Percentiles rank a stretch among this genome's conserved stretches.
Conservation (phyloP, 2,888 invertebrate species). For the Mythimna pallens region DNA sequence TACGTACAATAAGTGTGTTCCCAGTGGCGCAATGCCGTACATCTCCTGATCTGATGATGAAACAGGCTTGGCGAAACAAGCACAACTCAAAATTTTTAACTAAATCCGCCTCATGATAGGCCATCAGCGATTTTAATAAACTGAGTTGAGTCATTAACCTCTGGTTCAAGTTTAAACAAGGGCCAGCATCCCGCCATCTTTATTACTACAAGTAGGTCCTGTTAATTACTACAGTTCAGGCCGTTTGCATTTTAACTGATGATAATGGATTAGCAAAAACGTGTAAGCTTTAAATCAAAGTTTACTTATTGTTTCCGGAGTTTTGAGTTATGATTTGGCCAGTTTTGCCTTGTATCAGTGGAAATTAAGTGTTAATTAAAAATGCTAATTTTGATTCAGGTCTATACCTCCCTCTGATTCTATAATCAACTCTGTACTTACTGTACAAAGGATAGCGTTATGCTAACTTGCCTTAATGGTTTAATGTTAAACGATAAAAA, state of each 20-base stretch:
- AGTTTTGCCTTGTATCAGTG: not conserved
- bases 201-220: conserved; percentile 41
- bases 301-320: conserved; percentile 13
- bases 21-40: too few species aligned
- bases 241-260: conserved; percentile 53
- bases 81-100: not conserved
- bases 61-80: not conserved
- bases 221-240: conserved; percentile 47
- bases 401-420: not conserved
- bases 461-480: too few species aligned
- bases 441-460: too few species aligned
- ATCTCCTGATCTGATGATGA: too few species aligned
- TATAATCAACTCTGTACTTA: not conserved
- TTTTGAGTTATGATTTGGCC: not conserved
- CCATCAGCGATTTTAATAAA: conserved; percentile 55
- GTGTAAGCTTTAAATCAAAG: conserved; percentile 22
- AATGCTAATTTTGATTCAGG: too few species aligned
- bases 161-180: conserved; percentile 57
- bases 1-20: too few species aligned
- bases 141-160: conserved; percentile 59
- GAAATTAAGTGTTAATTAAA: not conserved
- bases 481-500: too few species aligned
- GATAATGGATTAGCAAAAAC: conserved; percentile 40
- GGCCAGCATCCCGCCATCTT: conserved; percentile 33
- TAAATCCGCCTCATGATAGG: conserved; percentile 42